Base-by-base conservation (phyloP, 2,797 vertebrate species). In the Pipistrellus pygmaeus region DNA sequence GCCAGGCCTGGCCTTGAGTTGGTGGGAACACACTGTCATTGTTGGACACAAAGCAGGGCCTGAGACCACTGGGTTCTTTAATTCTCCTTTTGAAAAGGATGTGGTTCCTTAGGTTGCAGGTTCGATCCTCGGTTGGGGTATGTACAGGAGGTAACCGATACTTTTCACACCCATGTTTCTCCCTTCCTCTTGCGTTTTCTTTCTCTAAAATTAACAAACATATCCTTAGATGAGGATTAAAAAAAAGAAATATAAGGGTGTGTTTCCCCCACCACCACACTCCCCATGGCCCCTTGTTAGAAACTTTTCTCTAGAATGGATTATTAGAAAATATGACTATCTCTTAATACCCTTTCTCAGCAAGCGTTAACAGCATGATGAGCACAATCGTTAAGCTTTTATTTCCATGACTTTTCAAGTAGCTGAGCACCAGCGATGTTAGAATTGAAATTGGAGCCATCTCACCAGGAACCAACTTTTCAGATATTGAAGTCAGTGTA, bases 351-450 rank as follows among this genome's bases (percentile, higher is more conserved):
- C 57, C 85, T 87, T 85, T 21, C 85, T 64, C 72, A 44, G 64
- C 64, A 66, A 57, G 44, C 64, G 55, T 88, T 46, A 35, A 10
- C 66, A 38, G 44, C 15, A 8, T 20, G 46, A 57, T 25, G 60
- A 66, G 13, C 6, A 46, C 76, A 18, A 2, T 12, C 8, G 10
- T 51, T 15, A 76, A 76, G 41, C 21, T 71, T 89, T 48, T 32
- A 14, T 89, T 80, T 82, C 71, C n/a, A 64, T 60, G 20, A 1
- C 68, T 77, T 88, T 69, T 51, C 81, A 87, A 53, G 81, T 66
- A 21, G 20, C 46, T 38, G 73, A 85, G 44, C 11, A 23, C 38
- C n/a, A 48, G 77, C 6, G 27, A 7, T 35, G 77, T 69, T 51
- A 15, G 41, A 53, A 32, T n/a, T 64, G 60, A 66, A 86, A 72